Evolutionary conservation across 2,797 vertebrate genomes (phyloP), one percentile per base, ranked within the genome.

Genomic region (Prunella strophiata): DNA sequence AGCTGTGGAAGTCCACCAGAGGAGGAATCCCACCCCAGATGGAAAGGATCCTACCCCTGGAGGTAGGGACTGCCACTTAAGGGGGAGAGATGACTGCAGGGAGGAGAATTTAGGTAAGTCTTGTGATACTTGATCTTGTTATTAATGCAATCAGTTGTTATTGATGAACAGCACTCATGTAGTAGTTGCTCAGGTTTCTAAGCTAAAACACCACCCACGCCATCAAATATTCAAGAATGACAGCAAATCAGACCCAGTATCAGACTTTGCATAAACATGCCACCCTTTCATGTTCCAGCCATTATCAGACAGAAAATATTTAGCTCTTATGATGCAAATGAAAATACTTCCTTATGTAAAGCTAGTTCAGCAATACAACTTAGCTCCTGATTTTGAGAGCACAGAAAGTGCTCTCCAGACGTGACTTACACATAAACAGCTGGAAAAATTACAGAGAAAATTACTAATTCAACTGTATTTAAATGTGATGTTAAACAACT

Each of bases 381-480:
- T 36, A 63, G 65, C 36, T 85, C 30, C n/a, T 32, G 42, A 55
- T 55, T 81, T 48, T 45, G 26, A 89, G 82, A 75, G 82, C 16
- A 58, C 7, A 70, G 51, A 59, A 93, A 73, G 25, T 47, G 23
- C 48, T 89, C 81, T 87, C 59, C 67, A 87, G 63, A 85, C 36
- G 2, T 79, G 42, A 59, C 55, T 85, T 66, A 42, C 77, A 80
- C 76, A 67, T 45, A 75, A 94, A 57, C 93, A 88, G 78, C 42
- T 74, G 65, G 82, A 23, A 96, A 91, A 94, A 80, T 72, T 59
- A 50, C 59, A 57, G 74, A 63, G 88, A 85, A 90, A 91, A 82
- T 87, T 42, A 88, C 77, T 90, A 54, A 86, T 63, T 30, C 1
- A 0, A 79, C 55, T 50, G 40, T 51, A 67, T 84, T 91, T 90